phyloP scores from a whole-genome alignment of 2,113 vertebrate genomes.

The Tretioscincus oriximinensis region DNA sequence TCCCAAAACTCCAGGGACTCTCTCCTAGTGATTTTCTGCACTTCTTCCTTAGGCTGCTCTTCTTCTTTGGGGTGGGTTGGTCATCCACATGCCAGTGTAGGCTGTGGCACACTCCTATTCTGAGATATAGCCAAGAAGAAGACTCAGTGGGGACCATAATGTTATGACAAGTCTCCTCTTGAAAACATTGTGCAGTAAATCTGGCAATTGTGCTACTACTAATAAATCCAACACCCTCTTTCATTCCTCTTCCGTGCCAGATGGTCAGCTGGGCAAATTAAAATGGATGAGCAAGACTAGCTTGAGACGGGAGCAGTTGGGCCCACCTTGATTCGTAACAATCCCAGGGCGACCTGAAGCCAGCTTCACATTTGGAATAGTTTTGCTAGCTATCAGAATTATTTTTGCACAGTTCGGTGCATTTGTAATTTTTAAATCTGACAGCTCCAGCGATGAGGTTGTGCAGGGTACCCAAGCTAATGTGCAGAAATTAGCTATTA shows the following conservation, averaged over 20 bases:
- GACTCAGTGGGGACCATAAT: too few species aligned
- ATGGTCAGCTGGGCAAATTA: neutral
- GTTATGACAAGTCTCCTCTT: too few species aligned
- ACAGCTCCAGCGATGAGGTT: constrained; percentile 39
- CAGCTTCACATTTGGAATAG: constrained; percentile 18
- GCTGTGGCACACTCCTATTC: too few species aligned
- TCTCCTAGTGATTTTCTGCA: too few species aligned
- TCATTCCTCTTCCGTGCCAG: neutral
- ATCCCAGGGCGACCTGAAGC: neutral
- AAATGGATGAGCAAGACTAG: neutral
- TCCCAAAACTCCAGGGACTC: too few species aligned
- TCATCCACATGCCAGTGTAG: too few species aligned
- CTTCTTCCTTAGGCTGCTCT: too few species aligned
- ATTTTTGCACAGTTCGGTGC: constrained; percentile 32
- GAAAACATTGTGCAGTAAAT: too few species aligned
- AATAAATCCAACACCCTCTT: neutral
- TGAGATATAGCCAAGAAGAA: too few species aligned
- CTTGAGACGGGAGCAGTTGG: neutral
- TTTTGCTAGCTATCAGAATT: constrained; percentile 35
- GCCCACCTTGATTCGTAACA: neutral
- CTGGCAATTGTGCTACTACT: neutral
- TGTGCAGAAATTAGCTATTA: constrained; percentile 47
- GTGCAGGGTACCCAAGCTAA: constrained; percentile 34
- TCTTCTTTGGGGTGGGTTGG: too few species aligned
- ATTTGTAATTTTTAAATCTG: constrained; percentile 48